Evolutionary conservation across 1,140 invertebrate species (phyloP).

Genomic region (Phocides pigmalion): DNA sequence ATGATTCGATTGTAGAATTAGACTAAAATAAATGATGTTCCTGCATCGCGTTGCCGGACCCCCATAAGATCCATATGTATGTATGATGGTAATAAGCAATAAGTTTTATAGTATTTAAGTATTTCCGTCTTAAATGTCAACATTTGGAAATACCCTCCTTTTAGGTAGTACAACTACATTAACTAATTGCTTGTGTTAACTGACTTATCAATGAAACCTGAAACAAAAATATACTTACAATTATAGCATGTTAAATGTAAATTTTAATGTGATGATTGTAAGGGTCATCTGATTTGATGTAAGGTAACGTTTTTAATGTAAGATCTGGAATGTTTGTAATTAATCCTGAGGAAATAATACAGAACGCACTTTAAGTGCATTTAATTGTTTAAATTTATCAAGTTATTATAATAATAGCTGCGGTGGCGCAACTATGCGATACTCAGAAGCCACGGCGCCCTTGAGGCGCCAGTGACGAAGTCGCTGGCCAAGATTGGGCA

Average conservation of each 20-base stretch:
- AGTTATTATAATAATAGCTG: not conserved
- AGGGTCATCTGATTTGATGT: not conserved
- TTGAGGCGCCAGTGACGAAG: not conserved
- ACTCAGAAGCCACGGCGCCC: not conserved
- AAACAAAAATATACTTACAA: not conserved
- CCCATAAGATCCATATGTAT: not conserved
- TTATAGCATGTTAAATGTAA: not conserved
- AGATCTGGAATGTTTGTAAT: not conserved
- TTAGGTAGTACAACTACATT: not conserved
- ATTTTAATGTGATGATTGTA: not conserved
- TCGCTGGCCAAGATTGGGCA: not conserved
- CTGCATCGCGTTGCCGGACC: not conserved
- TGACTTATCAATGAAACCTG: too few relatives aligned
- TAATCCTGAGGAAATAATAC: not conserved
- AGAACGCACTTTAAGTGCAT: slow-evolving; percentile 5
- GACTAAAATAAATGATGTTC: slow-evolving; percentile 4
- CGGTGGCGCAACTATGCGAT: too few relatives aligned
- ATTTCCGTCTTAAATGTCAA: not conserved
- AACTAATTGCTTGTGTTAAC: not conserved
- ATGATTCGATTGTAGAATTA: not conserved
- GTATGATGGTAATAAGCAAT: not conserved
- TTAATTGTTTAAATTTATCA: not conserved
- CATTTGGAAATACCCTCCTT: not conserved
- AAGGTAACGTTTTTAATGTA: not conserved
- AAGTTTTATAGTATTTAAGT: not conserved